Percentiles rank a stretch among this genome's conserved stretches.
Conservation (phyloP, 2,113 vertebrate genomes). For the Mesocricetus auratus region DNA sequence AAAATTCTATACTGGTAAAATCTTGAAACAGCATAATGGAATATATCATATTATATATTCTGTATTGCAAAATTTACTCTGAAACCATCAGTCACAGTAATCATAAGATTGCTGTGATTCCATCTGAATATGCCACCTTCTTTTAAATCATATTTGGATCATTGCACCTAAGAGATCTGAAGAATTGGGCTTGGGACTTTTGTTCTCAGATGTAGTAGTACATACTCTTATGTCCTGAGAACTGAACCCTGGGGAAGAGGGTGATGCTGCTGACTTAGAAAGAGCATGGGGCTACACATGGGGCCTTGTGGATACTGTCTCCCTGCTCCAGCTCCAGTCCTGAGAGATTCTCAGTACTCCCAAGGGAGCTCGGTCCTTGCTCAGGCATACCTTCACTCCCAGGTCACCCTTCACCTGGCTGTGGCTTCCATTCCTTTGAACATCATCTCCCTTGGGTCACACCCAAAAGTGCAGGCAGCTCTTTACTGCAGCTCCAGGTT, state of each 20-base stretch:
- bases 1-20: not conserved
- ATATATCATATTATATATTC: not conserved
- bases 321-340: too few relatives aligned
- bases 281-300: fast-evolving
- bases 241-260: too few relatives aligned
- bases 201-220: not conserved
- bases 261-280: not conserved
- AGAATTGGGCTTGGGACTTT: not conserved
- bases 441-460: not conserved
- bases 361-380: not conserved
- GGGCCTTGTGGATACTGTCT: not conserved
- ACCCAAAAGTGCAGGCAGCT: not conserved
- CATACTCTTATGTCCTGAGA: not conserved
- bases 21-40: not conserved
- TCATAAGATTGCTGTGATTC: not conserved
- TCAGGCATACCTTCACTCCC: not conserved
- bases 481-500: not conserved
- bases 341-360: not conserved
- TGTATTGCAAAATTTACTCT: not conserved
- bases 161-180: not conserved
- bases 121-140: not conserved
- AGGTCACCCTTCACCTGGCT: not conserved
- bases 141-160: not conserved
- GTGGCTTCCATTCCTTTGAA: not conserved
- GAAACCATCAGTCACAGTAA: not conserved